A percentile compares a stretch with the other conserved stretches of the same genome.
These are phyloP conservation scores for Echinometra lucunter DNA, from an alignment of 53 echinoderm and acorn worm genomes.

Conservation along the genomic window DNA sequence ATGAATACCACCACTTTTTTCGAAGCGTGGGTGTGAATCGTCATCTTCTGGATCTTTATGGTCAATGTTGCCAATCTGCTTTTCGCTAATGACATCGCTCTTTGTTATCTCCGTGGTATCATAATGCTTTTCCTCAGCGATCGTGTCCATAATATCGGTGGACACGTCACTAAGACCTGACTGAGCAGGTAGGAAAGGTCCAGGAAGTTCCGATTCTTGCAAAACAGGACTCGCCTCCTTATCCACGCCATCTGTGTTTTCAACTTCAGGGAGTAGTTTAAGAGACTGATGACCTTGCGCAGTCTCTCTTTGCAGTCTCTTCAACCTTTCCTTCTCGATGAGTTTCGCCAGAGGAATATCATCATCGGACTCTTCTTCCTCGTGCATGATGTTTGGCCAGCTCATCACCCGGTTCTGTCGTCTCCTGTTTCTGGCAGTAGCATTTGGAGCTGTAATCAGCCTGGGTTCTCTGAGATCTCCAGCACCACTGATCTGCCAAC, in stretches of 20 bases:
- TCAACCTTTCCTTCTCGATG: conserved; percentile 23
- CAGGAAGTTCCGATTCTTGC: conserved; percentile 14
- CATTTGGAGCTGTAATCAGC: neutral
- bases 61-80: neutral
- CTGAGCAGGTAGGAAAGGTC: neutral
- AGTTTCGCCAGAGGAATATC: conserved; percentile 49
- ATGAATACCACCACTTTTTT: neutral
- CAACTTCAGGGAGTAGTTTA: neutral
- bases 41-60: no score
- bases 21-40: neutral
- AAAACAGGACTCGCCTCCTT: neutral
- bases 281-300: neutral
- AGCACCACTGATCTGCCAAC: conserved; percentile 56
- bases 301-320: conserved; percentile 1
- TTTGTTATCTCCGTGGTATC: neutral
- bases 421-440: conserved; percentile 35
- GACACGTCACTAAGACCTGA: neutral
- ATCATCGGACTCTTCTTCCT: conserved; percentile 41
- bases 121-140: neutral
- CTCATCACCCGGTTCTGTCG: conserved; percentile 60
- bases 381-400: conserved; percentile 9
- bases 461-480: conserved; percentile 41
- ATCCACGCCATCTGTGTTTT: neutral
- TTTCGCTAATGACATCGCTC: neutral
- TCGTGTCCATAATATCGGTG: neutral